These are phyloP conservation scores for Zygaena filipendulae DNA, from an alignment of 2,888 invertebrate species.

Conservation along the genomic window DNA sequence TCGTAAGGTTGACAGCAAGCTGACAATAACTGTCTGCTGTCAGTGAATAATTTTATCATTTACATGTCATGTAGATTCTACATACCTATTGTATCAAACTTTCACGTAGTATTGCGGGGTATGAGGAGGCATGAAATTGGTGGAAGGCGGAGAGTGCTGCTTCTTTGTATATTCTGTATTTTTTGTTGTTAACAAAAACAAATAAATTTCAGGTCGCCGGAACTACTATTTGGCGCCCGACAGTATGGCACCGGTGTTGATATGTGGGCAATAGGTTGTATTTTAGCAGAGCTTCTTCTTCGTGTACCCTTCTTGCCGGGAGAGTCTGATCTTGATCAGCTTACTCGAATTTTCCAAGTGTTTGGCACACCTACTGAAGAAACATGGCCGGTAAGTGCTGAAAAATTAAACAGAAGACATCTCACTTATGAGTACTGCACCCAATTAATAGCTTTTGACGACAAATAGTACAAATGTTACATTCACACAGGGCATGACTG, in stretches of 20 bases:
- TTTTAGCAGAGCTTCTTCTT: constrained; percentile 93
- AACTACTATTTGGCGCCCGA: constrained; percentile 93
- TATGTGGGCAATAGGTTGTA: constrained; percentile 99
- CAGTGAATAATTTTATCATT: not conserved
- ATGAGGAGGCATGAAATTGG: no score
- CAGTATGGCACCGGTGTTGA: constrained; percentile 97
- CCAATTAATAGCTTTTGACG: no score
- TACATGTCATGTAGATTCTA: not conserved
- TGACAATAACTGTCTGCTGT: not conserved
- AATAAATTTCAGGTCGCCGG: constrained; percentile 91
- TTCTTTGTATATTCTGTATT: no score
- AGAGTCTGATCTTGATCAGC: constrained; percentile 96
- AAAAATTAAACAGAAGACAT: no score
- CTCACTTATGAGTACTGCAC: no score
- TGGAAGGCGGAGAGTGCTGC: no score
- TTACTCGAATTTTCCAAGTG: constrained; percentile 94
- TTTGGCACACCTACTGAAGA: constrained; percentile 94
- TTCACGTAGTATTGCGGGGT: no score
- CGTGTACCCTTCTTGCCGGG: constrained; percentile 95
- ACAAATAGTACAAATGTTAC: no score
- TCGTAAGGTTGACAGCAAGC: no score
- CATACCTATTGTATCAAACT: no score
- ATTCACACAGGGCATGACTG: constrained; percentile 75
- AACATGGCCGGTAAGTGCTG: constrained; percentile 84
- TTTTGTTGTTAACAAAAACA: no score